phyloP scores from a whole-genome alignment of 2,888 invertebrate genomes.

The Pollenia angustigena region DNA sequence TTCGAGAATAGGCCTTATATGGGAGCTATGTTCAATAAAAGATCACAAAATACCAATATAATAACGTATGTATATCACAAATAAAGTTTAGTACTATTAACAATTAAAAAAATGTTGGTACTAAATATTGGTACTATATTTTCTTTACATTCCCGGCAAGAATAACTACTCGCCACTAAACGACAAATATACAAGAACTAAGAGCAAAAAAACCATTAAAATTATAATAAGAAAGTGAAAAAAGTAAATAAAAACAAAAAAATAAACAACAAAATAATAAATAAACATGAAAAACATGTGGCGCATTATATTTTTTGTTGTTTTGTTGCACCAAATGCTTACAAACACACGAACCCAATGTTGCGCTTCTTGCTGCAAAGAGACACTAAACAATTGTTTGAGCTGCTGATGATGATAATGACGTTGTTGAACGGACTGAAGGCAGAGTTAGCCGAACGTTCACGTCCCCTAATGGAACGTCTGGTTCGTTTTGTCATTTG shows the following conservation, averaged over 20 bases:
- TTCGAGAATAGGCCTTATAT: too few relatives aligned
- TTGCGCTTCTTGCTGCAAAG: not conserved
- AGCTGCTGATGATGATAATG: constrained; percentile 28
- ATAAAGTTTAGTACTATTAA: not conserved
- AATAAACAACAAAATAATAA: constrained; percentile 8
- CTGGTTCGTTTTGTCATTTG: too few relatives aligned
- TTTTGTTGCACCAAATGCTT: constrained; percentile 50
- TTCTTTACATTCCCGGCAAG: not conserved
- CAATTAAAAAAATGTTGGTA: not conserved
- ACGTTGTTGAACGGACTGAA: constrained; percentile 34
- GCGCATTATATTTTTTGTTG: constrained; percentile 30
- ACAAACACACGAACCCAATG: constrained; percentile 11
- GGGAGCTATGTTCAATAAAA: too few relatives aligned
- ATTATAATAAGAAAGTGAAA: not conserved
- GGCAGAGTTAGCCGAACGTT: too few relatives aligned
- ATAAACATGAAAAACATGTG: constrained; percentile 52
- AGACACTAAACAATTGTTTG: not conserved
- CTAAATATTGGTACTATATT: not conserved
- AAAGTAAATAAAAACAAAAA: constrained; percentile 3
- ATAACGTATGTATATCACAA: too few relatives aligned
- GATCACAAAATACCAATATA: too few relatives aligned
- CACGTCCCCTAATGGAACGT: too few relatives aligned
- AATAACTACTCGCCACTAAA: not conserved
- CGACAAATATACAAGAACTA: not conserved
- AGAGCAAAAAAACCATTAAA: not conserved